These are phyloP conservation scores for Piscicola geometra DNA, from an alignment of 2,888 invertebrate genomes.

Conservation along the genomic window DNA sequence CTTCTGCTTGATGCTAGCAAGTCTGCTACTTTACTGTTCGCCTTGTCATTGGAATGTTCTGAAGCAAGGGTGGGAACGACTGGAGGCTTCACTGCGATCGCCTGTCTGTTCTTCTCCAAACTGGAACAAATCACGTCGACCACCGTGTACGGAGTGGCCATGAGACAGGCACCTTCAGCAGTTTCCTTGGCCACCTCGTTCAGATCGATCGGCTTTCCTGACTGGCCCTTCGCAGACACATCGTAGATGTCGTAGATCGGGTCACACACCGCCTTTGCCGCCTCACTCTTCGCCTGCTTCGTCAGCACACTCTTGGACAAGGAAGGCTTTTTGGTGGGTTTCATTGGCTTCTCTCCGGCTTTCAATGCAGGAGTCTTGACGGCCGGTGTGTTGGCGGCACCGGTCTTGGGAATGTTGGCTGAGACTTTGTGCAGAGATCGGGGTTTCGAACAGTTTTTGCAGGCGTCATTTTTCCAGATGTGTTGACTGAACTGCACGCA, in stretches of 20 bases:
- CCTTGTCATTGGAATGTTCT: constrained; percentile 11
- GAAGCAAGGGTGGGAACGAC: not conserved
- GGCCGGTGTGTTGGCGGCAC: not conserved
- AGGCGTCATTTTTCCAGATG: constrained; percentile 41
- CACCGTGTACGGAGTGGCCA: constrained; percentile 38
- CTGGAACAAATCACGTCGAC: constrained; percentile 34
- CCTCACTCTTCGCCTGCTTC: not conserved
- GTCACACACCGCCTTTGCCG: not conserved
- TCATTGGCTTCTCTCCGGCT: not conserved
- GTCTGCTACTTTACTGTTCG: not conserved
- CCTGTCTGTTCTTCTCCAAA: constrained; percentile 16
- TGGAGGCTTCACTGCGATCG: not conserved
- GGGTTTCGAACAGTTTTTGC: constrained; percentile 41
- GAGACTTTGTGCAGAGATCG: constrained; percentile 19
- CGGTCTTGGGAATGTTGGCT: not conserved
- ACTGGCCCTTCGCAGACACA: constrained; percentile 33
- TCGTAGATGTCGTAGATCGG: constrained; percentile 36
- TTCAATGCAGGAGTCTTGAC: not conserved
- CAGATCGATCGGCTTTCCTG: constrained; percentile 30
- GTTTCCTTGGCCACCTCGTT: not conserved
- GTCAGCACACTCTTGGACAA: not conserved
- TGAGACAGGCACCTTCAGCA: not conserved
- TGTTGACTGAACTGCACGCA: constrained; percentile 39
- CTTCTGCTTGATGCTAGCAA: not conserved
- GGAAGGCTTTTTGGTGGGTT: constrained; percentile 10